Conservation (phyloP, 2,888 invertebrate species). For the Taphrorychus bicolor region DNA sequence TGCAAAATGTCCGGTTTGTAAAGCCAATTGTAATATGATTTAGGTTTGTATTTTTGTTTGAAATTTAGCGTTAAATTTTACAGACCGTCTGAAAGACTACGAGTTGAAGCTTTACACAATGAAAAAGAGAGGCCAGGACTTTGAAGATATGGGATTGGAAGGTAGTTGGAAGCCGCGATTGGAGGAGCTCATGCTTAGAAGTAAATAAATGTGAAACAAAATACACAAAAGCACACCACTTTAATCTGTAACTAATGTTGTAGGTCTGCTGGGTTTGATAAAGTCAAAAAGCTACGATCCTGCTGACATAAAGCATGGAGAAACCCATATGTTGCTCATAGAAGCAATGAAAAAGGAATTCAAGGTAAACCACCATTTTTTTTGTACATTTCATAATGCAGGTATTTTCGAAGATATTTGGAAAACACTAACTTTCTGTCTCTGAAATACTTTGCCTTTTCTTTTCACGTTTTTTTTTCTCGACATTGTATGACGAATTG, state of each 20-base stretch:
- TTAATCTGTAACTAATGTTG: conserved; percentile 36
- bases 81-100: conserved; percentile 57
- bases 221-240: neutral
- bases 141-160: conserved; percentile 61
- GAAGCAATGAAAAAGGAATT: conserved; percentile 72
- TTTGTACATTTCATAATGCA: no score
- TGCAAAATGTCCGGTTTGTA: conserved; percentile 60
- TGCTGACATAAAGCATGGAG: conserved; percentile 61
- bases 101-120: conserved; percentile 67
- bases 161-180: conserved; percentile 71
- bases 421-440: no score
- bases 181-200: conserved; percentile 66
- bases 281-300: conserved; percentile 55
- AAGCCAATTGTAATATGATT: conserved; percentile 53
- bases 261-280: conserved; percentile 59
- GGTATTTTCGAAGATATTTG: no score
- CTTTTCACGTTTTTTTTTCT: no score
- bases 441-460: no score
- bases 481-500: no score
- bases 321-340: conserved; percentile 64
- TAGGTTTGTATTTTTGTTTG: neutral
- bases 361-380: conserved; percentile 60
- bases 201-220: conserved; percentile 46
- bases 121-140: conserved; percentile 58
- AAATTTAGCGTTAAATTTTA: conserved; percentile 6